These are phyloP conservation scores for Folsomia candida DNA, from an alignment of 2,888 invertebrate genomes.

Conservation along the genomic window DNA sequence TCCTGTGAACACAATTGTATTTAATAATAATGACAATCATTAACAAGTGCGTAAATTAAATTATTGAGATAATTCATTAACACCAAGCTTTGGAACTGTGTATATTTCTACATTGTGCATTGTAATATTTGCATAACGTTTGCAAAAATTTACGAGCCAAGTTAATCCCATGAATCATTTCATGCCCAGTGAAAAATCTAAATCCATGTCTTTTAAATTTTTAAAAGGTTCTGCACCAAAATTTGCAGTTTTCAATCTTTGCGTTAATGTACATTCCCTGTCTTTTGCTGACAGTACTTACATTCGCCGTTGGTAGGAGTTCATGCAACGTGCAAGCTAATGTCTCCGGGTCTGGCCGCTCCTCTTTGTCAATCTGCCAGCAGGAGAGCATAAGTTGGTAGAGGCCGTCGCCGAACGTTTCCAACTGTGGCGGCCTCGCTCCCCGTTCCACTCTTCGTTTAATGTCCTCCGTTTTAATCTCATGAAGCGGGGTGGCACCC, in stretches of 20 bases:
- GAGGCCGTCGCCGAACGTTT: conserved; percentile 72
- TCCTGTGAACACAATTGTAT: neutral
- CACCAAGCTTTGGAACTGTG: too few species aligned
- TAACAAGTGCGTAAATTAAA: neutral
- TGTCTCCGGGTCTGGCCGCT: conserved; percentile 61
- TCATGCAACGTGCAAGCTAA: conserved; percentile 48
- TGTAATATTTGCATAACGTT: too few species aligned
- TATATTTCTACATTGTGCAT: too few species aligned
- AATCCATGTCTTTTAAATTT: too few species aligned
- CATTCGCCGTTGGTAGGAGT: conserved; percentile 47
- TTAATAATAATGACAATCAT: too few species aligned
- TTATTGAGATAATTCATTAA: neutral
- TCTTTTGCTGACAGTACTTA: too few species aligned
- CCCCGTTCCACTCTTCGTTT: conserved; percentile 68
- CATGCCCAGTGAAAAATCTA: too few species aligned
- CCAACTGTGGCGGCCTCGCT: conserved; percentile 69
- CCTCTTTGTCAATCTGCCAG: conserved; percentile 79
- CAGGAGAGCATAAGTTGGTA: conserved; percentile 80
- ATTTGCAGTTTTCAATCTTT: too few species aligned
- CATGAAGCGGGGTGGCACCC: conserved; percentile 74
- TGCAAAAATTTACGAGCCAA: too few species aligned
- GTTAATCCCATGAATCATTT: too few species aligned
- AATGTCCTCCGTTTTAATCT: conserved; percentile 67
- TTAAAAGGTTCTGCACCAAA: too few species aligned
- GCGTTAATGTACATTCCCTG: too few species aligned